Percentiles rank a stretch among this genome's conserved stretches.
Evolutionary conservation across 2,888 invertebrate genomes (phyloP).

Genomic region (Caenorhabditis angaria): DNA sequence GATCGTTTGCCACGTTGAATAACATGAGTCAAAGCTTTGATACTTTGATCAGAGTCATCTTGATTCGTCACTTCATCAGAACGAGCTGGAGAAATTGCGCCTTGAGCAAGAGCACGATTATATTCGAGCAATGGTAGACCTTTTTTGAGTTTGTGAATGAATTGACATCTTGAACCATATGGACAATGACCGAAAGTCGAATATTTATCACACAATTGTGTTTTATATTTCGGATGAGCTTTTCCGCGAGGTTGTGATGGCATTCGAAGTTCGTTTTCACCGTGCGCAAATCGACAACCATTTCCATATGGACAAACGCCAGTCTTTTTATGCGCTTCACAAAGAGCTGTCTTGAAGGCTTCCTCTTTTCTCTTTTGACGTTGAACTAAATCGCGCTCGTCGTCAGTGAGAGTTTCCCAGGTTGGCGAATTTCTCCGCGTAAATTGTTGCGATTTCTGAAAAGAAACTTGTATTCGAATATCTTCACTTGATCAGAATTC

Average conservation of each 20-base stretch:
- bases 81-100: constrained; percentile 53
- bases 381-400: constrained; percentile 48
- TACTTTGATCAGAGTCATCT: constrained; percentile 22
- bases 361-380: constrained; percentile 54
- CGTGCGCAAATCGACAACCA: constrained; percentile 67
- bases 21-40: background rate
- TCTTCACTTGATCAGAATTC: too few relatives aligned
- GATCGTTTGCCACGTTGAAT: background rate
- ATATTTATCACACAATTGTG: constrained; percentile 61
- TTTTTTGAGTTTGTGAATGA: constrained; percentile 58
- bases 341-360: constrained; percentile 71
- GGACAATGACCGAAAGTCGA: constrained; percentile 54
- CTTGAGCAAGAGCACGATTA: constrained; percentile 42
- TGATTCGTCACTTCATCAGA: constrained; percentile 53
- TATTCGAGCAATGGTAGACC: constrained; percentile 58
- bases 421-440: constrained; percentile 30
- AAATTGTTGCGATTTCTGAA: too few relatives aligned
- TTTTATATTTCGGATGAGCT: constrained; percentile 62
- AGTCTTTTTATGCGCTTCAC: constrained; percentile 63
- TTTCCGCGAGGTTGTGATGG: constrained; percentile 60
- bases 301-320: constrained; percentile 62
- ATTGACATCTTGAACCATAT: constrained; percentile 59
- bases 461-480: too few relatives aligned
- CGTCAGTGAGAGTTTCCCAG: constrained; percentile 56
- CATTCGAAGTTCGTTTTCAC: constrained; percentile 65